Base-by-base conservation (phyloP, 2,113 vertebrate species). In the Lepisosteus osseus region DNA sequence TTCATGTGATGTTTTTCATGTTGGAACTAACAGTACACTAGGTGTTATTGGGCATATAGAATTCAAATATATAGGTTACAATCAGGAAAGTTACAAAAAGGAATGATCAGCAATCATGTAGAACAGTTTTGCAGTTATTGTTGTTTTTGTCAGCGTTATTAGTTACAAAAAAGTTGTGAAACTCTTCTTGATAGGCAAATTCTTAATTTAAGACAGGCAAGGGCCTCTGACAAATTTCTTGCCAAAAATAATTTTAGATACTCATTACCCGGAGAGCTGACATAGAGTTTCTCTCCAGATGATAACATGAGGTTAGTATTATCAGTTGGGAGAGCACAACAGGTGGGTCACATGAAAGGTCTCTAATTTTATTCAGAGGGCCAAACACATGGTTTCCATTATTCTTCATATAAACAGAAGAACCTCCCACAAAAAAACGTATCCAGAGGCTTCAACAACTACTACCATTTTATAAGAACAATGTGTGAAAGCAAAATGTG, bases 291-390 rank as follows among this genome's bases (percentile, higher is more conserved):
- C 79, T 87, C 83, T 87, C 80, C 88, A 85, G 85, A 88, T 88
- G 85, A 88, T 84, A 86, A 88, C 91, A 91, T 89, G 84, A 93
- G 88, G 85, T 87, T 87, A 85, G 86, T 82, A 87, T 94, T 94
- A 92, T 91, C 75, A n/a, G 86, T 78, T 87, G 85, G 92, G 88
- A 94, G 91, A 92, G 86, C 88, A 83, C 84, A 88, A 95, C 95
- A 96, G 94, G 95, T 94, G 92, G 94, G 91, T 95, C 93, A 91
- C 81, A 87, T 87, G 84, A 90, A 92, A 91, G 90, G 93, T 93
- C 88, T 89, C 79, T 87, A 79, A 87, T 91, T 94, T 91, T 93
- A 88, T 90, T 91, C 87, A 86, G 84, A 84, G 83, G 80, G 83
- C 85, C 80, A 86, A 85, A 94, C 95, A 97, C 86, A 91, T 94